Evolutionary conservation across 2,888 invertebrate species (phyloP).

Genomic region (Drosophila nigricruria): DNA sequence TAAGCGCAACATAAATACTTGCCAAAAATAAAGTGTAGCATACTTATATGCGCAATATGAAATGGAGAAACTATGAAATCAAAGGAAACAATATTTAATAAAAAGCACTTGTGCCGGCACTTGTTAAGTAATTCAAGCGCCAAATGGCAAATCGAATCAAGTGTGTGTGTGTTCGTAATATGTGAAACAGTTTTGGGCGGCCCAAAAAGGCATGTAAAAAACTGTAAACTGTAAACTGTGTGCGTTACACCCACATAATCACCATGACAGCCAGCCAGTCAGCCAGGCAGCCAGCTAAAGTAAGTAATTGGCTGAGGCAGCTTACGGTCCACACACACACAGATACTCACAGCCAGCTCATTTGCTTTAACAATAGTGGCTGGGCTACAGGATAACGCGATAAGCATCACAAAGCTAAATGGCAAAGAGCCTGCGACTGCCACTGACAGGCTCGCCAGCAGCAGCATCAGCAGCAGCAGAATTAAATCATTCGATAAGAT

Average conservation of each 20-base stretch:
- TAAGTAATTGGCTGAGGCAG: conserved; percentile 39
- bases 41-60: neutral
- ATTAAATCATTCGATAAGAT: conserved; percentile 81
- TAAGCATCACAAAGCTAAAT: conserved; percentile 60
- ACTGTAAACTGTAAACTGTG: conserved; percentile 11
- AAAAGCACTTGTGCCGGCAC: conserved; percentile 38
- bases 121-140: conserved; percentile 33
- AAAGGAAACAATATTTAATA: conserved; percentile 35
- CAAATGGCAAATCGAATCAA: conserved; percentile 49
- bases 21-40: conserved; percentile 11
- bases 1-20: neutral
- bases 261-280: conserved; percentile 30
- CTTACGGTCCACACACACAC: conserved; percentile 21
- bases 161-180: neutral
- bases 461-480: conserved; percentile 39
- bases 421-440: conserved; percentile 25
- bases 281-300: conserved; percentile 12
- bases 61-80: conserved; percentile 27
- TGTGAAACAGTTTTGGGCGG: conserved; percentile 17
- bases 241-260: conserved; percentile 29
- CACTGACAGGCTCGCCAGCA: conserved; percentile 28
- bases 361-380: conserved; percentile 53
- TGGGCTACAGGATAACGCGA: conserved; percentile 44
- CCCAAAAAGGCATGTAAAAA: conserved; percentile 8
- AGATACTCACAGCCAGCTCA: conserved; percentile 41